Percentiles rank a stretch among this genome's conserved stretches.
These are phyloP conservation scores for Aphaenogaster ashmeadi DNA, from an alignment of 1,140 invertebrate species.

Conservation along the genomic window DNA sequence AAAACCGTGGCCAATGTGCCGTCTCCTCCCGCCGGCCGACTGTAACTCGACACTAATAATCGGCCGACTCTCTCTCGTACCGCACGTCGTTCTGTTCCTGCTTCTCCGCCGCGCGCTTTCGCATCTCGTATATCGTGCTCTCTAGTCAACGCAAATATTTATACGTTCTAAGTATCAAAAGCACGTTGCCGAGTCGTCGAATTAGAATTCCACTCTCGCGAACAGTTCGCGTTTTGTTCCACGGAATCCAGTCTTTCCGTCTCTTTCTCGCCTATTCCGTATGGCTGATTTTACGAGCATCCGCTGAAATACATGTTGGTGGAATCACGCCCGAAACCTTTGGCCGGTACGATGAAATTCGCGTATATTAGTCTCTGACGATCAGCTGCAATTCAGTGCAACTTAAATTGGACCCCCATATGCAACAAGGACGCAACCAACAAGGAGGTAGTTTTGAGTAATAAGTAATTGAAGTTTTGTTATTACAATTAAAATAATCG, in stretches of 20 bases:
- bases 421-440: no score
- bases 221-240: background rate
- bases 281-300: conserved; percentile 44
- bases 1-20: conserved; percentile 40
- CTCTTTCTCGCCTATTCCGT: background rate
- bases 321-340: conserved; percentile 7
- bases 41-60: conserved; percentile 62
- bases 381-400: background rate
- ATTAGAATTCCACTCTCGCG: conserved; percentile 26
- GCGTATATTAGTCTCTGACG: conserved; percentile 10
- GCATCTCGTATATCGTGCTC: conserved; percentile 33
- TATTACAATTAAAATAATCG: no score
- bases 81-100: conserved; percentile 24
- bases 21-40: background rate
- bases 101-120: conserved; percentile 2
- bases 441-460: no score
- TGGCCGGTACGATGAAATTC: background rate
- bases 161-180: conserved; percentile 27
- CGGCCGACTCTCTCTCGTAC: conserved; percentile 28
- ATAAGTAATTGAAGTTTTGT: no score
- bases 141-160: conserved; percentile 64
- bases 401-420: background rate
- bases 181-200: conserved; percentile 31
- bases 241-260: background rate
- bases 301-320: background rate